Evolutionary conservation across 2,888 invertebrate genomes (phyloP).

Genomic region (Proisotoma minuta): DNA sequence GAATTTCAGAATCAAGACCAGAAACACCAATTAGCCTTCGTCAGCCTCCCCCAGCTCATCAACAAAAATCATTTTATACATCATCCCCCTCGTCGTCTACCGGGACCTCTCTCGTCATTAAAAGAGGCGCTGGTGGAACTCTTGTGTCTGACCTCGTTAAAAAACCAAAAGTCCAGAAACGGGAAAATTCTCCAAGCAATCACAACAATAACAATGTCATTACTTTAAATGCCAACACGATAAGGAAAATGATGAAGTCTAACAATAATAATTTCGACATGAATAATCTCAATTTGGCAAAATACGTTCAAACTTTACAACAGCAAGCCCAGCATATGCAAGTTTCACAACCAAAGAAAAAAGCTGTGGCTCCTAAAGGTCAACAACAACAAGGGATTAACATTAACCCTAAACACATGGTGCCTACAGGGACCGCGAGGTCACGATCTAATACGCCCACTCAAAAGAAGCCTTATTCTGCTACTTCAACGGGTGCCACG

Average conservation of each 20-base stretch:
- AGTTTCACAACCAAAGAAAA: not conserved
- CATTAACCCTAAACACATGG: not conserved
- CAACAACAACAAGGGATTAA: not conserved
- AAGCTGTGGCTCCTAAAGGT: not conserved
- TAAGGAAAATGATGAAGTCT: not conserved
- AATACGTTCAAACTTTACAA: not conserved
- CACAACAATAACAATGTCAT: not conserved
- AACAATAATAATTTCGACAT: not conserved
- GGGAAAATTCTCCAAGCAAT: too few relatives aligned
- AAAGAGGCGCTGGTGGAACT: conserved; percentile 1
- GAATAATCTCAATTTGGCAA: not conserved
- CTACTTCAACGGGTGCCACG: too few relatives aligned
- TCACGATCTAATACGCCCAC: too few relatives aligned
- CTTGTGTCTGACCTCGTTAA: not conserved
- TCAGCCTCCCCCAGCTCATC: not conserved
- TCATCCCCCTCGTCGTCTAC: not conserved
- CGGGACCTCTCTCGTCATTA: not conserved
- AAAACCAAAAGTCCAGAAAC: not conserved
- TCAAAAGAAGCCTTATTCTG: too few relatives aligned
- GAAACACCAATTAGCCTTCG: not conserved
- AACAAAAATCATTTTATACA: not conserved
- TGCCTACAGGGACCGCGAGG: not conserved
- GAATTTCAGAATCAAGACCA: not conserved
- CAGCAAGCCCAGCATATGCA: not conserved
- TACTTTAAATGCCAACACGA: not conserved